These are phyloP conservation scores for Crenichthys baileyi DNA, from an alignment of 2,797 vertebrate species.

Conservation along the genomic window DNA sequence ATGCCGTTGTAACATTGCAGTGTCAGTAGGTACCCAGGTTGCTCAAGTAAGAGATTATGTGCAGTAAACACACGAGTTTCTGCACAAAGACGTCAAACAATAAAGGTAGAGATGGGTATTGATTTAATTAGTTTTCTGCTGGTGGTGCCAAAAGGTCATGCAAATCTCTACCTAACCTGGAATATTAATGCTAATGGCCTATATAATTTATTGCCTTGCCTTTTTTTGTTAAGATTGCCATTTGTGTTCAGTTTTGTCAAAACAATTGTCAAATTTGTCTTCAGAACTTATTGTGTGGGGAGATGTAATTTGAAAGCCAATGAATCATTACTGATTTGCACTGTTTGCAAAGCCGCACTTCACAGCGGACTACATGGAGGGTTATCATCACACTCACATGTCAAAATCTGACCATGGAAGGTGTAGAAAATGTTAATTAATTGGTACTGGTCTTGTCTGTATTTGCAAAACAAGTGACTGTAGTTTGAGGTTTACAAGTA, in stretches of 20 bases:
- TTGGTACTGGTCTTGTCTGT: too few relatives aligned
- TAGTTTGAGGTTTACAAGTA: too few relatives aligned
- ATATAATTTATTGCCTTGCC: neutral
- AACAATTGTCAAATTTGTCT: neutral
- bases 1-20: too few relatives aligned
- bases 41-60: neutral
- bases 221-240: neutral
- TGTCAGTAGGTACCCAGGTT: neutral
- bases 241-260: neutral
- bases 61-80: neutral
- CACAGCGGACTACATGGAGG: conserved; percentile 10
- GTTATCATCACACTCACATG: neutral
- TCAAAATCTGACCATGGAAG: neutral
- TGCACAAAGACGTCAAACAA: neutral
- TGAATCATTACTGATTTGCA: conserved; percentile 3
- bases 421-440: too few relatives aligned
- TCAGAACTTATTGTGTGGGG: neutral
- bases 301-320: neutral
- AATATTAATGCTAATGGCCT: neutral
- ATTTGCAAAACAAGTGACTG: too few relatives aligned
- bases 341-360: neutral
- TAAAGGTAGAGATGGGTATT: neutral
- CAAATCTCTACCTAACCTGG: neutral
- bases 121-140: neutral
- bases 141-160: neutral